Evolutionary conservation across 1,140 invertebrate genomes (phyloP), one percentile per base, ranked within the genome.

Genomic region (Brachionus calyciflorus): DNA sequence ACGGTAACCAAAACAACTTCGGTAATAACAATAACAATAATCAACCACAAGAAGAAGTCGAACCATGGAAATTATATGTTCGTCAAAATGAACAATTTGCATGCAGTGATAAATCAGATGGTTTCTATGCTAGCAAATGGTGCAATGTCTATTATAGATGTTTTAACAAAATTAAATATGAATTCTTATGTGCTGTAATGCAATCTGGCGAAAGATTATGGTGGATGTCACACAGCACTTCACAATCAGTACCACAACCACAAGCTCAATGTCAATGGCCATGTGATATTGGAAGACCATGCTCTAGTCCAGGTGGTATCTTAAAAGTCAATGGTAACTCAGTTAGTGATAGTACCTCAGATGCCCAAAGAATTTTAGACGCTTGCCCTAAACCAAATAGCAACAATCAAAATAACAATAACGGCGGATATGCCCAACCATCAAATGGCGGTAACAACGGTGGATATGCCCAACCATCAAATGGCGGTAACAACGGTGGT

Each of bases 61-160:
- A 73, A 14, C 69, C 69, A 77, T 77, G 75, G 75, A 77, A 51
- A 37, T n/a, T 44, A 46, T 77, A 55, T 51, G 53, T 77, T 19
- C 26, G 53, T 63, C 33, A 60, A 30, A 53, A 53, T 63, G 75
- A 77, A 51, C 57, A 60, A 77, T 77, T 77, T 77, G 9, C 30
- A 14, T 77, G 75, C 37, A 10, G 0, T 46, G 75, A 26, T 30
- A 53, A 53, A 63, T 28, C 19, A 26, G 57, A 77, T 53, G 75
- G 75, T 21, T 77, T 77, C 26, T 77, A 77, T 51, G 14, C 53
- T 6, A 77, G 75, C 30, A 53, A 53, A 33, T 77, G 75, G 75
- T 77, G 75, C 12, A 77, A 77, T 37, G 75, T 77, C 0, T 77
- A 57, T 40, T 77, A 77, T 33, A 49, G 75, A 48, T 77, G 75